Evolutionary conservation across 2,797 vertebrate species (phyloP).

Genomic region (Coregonus sp.): DNA sequence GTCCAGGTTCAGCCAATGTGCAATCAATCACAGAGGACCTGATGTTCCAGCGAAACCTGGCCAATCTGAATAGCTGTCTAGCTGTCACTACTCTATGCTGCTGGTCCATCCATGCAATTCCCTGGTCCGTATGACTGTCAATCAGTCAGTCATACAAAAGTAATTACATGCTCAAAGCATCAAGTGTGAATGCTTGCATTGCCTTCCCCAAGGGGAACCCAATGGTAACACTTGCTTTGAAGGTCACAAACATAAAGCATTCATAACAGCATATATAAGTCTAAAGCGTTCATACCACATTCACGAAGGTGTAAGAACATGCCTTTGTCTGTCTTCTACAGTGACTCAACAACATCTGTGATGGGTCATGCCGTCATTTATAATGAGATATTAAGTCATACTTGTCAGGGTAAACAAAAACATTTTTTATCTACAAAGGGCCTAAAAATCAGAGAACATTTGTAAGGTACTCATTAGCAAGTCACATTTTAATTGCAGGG

Average conservation of each 20-base stretch:
- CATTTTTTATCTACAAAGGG: slow-evolving; percentile 9
- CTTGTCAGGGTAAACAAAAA: slow-evolving; percentile 9
- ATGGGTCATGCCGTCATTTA: neutral
- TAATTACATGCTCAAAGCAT: neutral
- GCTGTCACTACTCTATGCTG: neutral
- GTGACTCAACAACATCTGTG: neutral
- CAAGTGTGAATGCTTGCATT: no score
- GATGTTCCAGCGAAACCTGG: slow-evolving; percentile 1
- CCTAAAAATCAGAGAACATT: slow-evolving; percentile 15
- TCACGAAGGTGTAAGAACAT: neutral
- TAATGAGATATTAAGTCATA: neutral
- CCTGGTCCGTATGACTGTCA: no score
- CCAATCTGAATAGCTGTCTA: neutral
- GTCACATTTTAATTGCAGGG: slow-evolving; percentile 17
- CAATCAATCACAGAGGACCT: slow-evolving; percentile 8
- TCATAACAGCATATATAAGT: no score
- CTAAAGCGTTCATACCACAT: neutral
- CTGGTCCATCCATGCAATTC: no score
- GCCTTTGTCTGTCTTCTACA: neutral
- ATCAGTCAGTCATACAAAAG: neutral
- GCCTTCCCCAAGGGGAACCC: neutral
- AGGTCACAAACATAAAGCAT: neutral
- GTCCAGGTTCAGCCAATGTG: neutral
- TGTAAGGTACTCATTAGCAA: slow-evolving; percentile 15
- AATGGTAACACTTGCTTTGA: no score